Conservation (phyloP, 2,888 invertebrate species). For the Cantharis rustica region DNA sequence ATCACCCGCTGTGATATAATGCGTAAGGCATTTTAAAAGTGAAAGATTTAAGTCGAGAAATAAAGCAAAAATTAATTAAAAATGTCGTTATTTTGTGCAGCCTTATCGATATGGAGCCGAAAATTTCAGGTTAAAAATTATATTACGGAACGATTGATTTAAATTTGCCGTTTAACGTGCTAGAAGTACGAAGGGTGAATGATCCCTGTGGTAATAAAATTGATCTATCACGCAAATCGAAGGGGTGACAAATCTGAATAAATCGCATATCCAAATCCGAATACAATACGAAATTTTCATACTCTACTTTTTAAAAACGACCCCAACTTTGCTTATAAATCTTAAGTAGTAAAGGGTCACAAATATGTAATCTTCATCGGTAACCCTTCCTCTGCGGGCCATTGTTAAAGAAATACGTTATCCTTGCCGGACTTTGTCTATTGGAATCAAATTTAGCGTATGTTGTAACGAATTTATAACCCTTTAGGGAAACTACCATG, state of each 20-base stretch:
- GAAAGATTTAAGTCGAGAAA: not conserved
- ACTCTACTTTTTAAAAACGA: conserved; percentile 37
- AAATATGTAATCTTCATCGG: conserved; percentile 41
- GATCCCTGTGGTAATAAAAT: conserved; percentile 31
- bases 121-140: not conserved
- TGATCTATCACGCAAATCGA: conserved; percentile 34
- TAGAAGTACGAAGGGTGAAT: conserved; percentile 22
- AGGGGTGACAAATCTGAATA: conserved; percentile 38
- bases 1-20: conserved; percentile 32
- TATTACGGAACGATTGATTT: conserved; percentile 10
- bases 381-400: conserved; percentile 40
- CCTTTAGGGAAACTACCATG: conserved; percentile 25
- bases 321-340: conserved; percentile 45
- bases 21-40: not conserved
- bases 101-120: not conserved
- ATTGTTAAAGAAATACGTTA: conserved; percentile 46
- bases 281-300: conserved; percentile 40
- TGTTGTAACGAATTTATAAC: conserved; percentile 41
- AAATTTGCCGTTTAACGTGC: conserved; percentile 15
- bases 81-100: not conserved
- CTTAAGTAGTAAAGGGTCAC: conserved; percentile 43
- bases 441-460: conserved; percentile 47
- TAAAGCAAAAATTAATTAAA: not conserved
- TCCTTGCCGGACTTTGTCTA: conserved; percentile 45
- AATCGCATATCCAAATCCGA: conserved; percentile 41